Conservation (phyloP, 2,797 vertebrate species). For the Gymnothorax javanicus region DNA sequence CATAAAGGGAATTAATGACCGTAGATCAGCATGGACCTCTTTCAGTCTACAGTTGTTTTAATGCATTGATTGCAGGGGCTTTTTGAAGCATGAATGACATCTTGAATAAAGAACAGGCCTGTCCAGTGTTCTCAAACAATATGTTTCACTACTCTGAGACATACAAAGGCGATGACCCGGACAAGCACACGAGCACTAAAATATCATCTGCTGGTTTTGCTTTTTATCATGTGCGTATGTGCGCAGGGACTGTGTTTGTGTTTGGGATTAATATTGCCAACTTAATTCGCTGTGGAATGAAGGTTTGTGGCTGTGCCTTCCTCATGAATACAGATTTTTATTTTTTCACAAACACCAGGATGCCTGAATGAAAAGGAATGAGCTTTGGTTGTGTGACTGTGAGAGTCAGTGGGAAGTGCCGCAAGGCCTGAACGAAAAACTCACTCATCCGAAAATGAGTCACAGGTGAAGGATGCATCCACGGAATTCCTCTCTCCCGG, state of each 20-base stretch:
- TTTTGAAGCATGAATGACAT: background rate
- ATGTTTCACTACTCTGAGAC: background rate
- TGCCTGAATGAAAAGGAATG: background rate
- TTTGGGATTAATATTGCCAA: background rate
- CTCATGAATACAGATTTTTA: background rate
- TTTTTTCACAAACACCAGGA: background rate
- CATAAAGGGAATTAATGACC: background rate
- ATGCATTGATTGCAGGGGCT: background rate
- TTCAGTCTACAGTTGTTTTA: background rate
- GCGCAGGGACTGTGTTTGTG: background rate
- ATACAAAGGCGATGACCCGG: background rate
- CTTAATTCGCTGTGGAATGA: too few species aligned
- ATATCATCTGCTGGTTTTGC: background rate
- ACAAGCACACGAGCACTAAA: background rate
- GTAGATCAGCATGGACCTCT: too few species aligned
- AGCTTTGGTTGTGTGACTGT: background rate
- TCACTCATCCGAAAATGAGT: background rate
- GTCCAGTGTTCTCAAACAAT: background rate
- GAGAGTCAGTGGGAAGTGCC: background rate
- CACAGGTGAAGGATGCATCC: too few species aligned
- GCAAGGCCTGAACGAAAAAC: background rate
- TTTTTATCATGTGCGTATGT: background rate
- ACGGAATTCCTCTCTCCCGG: background rate
- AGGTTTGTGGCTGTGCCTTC: background rate
- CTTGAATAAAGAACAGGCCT: background rate